A percentile compares a stretch with the other conserved stretches of the same genome.
Conservation (phyloP, 2,113 vertebrate genomes). For the Echinops telfairi region DNA sequence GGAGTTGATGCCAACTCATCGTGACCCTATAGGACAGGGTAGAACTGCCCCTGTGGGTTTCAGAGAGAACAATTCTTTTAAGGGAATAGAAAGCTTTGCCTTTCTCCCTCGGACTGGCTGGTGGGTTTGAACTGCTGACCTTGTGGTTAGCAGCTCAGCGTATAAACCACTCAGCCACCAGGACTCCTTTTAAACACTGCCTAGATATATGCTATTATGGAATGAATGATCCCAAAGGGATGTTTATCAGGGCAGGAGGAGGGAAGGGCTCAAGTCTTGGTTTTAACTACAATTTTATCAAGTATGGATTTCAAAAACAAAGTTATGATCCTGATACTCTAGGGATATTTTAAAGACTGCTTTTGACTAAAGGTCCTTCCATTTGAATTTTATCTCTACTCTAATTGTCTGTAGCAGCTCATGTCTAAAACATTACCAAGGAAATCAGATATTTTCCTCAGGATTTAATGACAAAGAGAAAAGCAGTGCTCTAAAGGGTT, state of each 20-base stretch:
- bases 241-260: neutral
- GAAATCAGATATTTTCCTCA: slow-evolving; percentile 38
- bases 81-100: no score
- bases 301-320: slow-evolving; percentile 41
- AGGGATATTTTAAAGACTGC: slow-evolving; percentile 11
- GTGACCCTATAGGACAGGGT: no score
- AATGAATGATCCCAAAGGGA: slow-evolving; percentile 35
- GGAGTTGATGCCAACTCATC: no score
- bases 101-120: no score
- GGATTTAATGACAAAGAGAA: slow-evolving; percentile 32
- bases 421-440: neutral
- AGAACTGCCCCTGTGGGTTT: no score
- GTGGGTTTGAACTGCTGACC: no score
- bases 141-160: no score
- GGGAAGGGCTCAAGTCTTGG: neutral
- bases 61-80: no score
- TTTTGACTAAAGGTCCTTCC: slow-evolving; percentile 40
- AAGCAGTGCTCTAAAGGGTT: slow-evolving; percentile 7
- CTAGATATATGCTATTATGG: neutral
- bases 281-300: slow-evolving; percentile 40
- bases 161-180: no score
- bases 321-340: neutral
- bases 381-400: neutral
- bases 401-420: slow-evolving; percentile 27
- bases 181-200: neutral